Evolutionary conservation across 2,113 vertebrate genomes (phyloP), one percentile per base, ranked within the genome.

Genomic region (Rhinichthys klamathensis): DNA sequence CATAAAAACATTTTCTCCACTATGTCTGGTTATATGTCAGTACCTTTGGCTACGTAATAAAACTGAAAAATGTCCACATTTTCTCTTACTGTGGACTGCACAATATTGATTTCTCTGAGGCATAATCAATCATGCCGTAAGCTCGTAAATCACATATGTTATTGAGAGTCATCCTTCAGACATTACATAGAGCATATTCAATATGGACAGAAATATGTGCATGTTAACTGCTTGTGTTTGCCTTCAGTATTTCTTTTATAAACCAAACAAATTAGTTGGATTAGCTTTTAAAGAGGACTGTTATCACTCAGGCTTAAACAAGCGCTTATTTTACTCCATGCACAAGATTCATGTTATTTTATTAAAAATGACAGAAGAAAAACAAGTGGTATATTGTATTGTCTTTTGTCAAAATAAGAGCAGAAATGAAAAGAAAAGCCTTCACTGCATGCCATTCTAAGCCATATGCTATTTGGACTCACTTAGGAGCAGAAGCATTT

Each of bases 51-150:
- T 88, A 89, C 80, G 90, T 93, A 91, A 91, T 92, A 88, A 87
- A 83, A 85, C 81, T 93, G 90, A 93, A 93, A 94, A 93, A 94
- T 92, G 91, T 90, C 85, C 44, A 80, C 86, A 87, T 88, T 89
- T 82, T 69, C 85, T 80, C 6, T 88, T 44, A 58, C 78, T 5
- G 65, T 85, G 79, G 80, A 89, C 83, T 86, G 91, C 85, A 49
- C 44, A 77, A 76, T 90, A 94, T 94, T 85, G 92, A 95, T 93
- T 92, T 90, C 90, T 88, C 63, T 63, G 72, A 87, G 89, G 87
- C 85, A 51, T 83, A 86, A 93, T 93, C 91, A 90, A 91, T 95
- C 91, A 92, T 3, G 65, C 81, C 81, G 85, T 92, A 92, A 93
- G 88, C 91, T 87, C 80, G 49, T 56, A 69, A 69, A 58, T 91